Base-by-base conservation (phyloP, 2,888 invertebrate genomes). In the Pollenia amentaria region DNA sequence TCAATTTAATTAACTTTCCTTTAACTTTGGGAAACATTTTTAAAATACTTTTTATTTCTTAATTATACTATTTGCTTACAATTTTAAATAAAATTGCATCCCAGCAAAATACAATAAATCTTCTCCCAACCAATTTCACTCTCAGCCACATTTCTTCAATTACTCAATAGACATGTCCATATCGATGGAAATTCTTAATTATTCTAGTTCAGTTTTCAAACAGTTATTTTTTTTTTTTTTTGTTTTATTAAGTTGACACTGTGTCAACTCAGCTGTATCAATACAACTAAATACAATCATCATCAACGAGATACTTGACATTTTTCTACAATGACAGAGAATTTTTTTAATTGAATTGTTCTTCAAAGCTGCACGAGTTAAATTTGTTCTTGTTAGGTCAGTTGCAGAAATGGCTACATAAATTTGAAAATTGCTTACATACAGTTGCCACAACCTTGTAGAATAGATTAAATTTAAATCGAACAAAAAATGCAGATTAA, bases 271-370 rank as follows among this genome's bases (percentile, higher is more conserved):
- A 70, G 14, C 38, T 64, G 64, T 44, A 64, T 29, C 53, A 62
- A 62, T 53, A 70, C 42, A 79, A 21, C 29, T 44, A 65, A 73
- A 75, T 9, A 18, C 29, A 42, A 53, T 29, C 55, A 55, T n/a
- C 29, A 18, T 18, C 44, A 46, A 64, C 46, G 64, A 38, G 53
- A 53, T 46, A 55, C 64, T 64, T 80, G 53, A 80, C 70, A 64
- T 72, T 29, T 64, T 70, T 53, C 53, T 29, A 3, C 1, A 42
- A 51, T 3, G 10, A 51, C 62, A 42, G 70, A 53, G 1, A 51
- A 62, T 16, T 18, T 60, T 62, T 64, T 64, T 72, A 80, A 80
- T 80, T 72, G 14, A 80, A 46, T 72, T 70, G 40, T 51, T 79
- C 7, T 51, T 69, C n/a, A 29, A 55, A 46, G 14, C 3, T 1